Evolutionary conservation across 2,888 invertebrate genomes (phyloP), one percentile per base, ranked within the genome.

Genomic region (Julus scandinavius): DNA sequence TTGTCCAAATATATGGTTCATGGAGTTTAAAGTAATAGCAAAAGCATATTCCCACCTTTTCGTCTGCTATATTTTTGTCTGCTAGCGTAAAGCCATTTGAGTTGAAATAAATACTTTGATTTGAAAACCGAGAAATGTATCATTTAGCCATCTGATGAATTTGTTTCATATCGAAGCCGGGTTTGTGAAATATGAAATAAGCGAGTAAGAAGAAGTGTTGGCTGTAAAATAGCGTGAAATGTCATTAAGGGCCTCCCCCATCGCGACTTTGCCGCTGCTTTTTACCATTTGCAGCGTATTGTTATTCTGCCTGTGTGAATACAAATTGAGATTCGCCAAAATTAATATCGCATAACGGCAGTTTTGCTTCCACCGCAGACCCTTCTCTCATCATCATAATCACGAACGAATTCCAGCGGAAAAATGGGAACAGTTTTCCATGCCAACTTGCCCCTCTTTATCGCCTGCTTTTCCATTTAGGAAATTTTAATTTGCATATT

Each of bases 341-440:
- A 72, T 72, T 72, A 72, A 72, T 72, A 72, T 72, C 72, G 72
- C 72, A 7, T 72, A 72, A 72, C 72, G 72, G n/a, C 72, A 72
- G 72, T 72, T 72, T 72, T 72, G 20, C 72, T 29, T 72, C 29
- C 72, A 72, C 72, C 72, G 29, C 29, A 20, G 9, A 72, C 72
- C 72, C n/a, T 29, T 20, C 72, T 72, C 20, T 29, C 29, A 72
- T 72, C 20, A n/a, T 72, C 29, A 20, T 72, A 72, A 72, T 72
- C 29, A 72, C 72, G 4, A 2, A 20, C 5, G 72, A 72, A 72
- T 72, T 72, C 29, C 72, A 72, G 72, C 72, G 72, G 29, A 72
- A 72, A 72, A 72, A 72, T 72, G 72, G 20, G 20, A 29, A 72
- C 72, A 72, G 29, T 72, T 63, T 63, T 63, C 63, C 17, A 3